Base-by-base conservation (phyloP, 2,888 invertebrate genomes). In the Steinernema carpocapsae region DNA sequence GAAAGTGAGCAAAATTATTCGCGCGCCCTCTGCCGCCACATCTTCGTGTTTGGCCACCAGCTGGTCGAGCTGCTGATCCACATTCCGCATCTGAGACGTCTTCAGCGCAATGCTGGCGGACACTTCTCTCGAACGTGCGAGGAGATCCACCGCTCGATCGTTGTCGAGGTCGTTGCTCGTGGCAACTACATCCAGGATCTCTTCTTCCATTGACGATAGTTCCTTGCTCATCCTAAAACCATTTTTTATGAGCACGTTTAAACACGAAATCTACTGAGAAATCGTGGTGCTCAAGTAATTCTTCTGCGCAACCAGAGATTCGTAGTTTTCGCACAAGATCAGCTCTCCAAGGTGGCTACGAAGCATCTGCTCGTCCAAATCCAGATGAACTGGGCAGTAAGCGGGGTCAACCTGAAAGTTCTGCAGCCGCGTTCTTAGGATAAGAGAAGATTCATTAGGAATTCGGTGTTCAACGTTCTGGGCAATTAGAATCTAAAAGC, bases 111-210 rank as follows among this genome's bases (percentile, higher is more conserved):
- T 48, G 17, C 26, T 56, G 24, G 56, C 22, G 1, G 75, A 24
- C 19, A 79, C 43, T 51, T 73, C 72, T 7, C 74, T 46, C 32
- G 82, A 74, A n/a, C 80, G 80, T 0, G 78, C 79, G 26, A 84
- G 71, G 42, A 84, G 48, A 71, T 84, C 82, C 14, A 85, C 80
- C 0, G 82, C 84, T 29, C 78, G 78, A 43, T 85, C 85, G 72
- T 85, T 83, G 59, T 85, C 85, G 70, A 85, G 72, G 70, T 85
- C 85, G 73, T 82, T 79, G 72, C 79, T 78, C 10, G 80, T 82
- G 19, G 72, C 83, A 24, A 85, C 71, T 7, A 82, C 70, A 32
- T 85, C 84, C 46, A 85, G 76, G 78, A 85, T 85, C 43, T 80
- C 78, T 48, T 80, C 82, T 70, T 85, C 85, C 64, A 80, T 79